These are phyloP conservation scores for Calidris pugnax DNA, from an alignment of 2,113 vertebrate genomes.

Conservation along the genomic window DNA sequence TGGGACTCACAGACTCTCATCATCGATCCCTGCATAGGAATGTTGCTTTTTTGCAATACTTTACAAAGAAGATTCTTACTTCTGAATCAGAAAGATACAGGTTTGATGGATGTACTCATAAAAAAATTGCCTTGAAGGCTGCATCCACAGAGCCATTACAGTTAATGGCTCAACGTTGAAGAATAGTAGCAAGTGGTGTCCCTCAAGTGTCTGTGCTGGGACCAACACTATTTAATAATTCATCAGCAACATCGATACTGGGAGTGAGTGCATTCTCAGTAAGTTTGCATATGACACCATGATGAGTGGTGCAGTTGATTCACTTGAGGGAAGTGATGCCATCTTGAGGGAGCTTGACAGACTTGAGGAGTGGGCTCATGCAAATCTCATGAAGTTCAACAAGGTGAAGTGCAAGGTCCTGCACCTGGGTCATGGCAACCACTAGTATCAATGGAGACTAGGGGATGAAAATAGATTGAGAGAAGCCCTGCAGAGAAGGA, in stretches of 20 bases:
- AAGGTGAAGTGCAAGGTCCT: background rate
- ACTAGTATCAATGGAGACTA: background rate
- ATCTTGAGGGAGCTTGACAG: background rate
- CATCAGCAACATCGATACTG: background rate
- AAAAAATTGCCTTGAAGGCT: background rate
- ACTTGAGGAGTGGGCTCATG: background rate
- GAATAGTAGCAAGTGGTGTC: background rate
- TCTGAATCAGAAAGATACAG: rapidly evolving
- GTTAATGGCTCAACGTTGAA: background rate
- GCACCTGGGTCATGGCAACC: background rate
- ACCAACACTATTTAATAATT: background rate
- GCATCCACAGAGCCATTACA: rapidly evolving
- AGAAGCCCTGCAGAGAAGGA: background rate
- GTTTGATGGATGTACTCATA: background rate
- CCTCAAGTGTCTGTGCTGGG: background rate
- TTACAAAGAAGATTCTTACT: background rate
- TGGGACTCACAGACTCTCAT: background rate
- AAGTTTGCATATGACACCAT: background rate
- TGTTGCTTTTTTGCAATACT: background rate
- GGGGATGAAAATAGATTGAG: background rate
- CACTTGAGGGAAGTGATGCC: too few relatives aligned
- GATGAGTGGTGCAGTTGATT: background rate
- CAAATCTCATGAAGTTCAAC: background rate
- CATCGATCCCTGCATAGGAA: background rate
- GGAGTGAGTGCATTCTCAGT: background rate